Evolutionary conservation across 2,888 invertebrate genomes (phyloP), one percentile per base, ranked within the genome.

Genomic region (Synergus itoensis): DNA sequence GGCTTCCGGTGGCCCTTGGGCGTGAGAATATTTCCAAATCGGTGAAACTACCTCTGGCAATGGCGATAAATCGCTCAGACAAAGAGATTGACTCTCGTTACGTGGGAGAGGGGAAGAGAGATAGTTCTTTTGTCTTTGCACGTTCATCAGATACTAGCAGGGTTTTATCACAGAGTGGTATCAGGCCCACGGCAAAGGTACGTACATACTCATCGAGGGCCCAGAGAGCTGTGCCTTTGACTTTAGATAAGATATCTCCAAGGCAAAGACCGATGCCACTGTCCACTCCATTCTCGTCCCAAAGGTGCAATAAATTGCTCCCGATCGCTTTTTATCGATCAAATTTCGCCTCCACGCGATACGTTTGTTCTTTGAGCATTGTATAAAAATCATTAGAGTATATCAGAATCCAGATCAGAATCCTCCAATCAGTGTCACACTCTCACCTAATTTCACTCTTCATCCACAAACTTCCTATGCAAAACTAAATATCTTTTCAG

Each of bases 231-330:
- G 86, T 88, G 89, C 89, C 88, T 57, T 57, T 57, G 57, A n/a
- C 36, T 36, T 88, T 87, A 89, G 91, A 91, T 91, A 91, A 90
- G 90, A 87, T 91, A 91, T 91, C 90, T 90, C 82, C 81, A 80
- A 84, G 87, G 85, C 86, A 88, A 83, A 86, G 89, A 89, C 89
- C 89, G 88, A 89, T 90, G 88, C 89, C 90, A 88, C 88, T 89
- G 88, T 89, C 89, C 88, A 89, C 90, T 87, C 84, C 83, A 85
- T 83, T 84, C 85, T 86, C 86, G 84, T 87, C 86, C 87, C 86
- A 90, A 87, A 89, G 88, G 86, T 86, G 87, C 87, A 89, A 92
- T 92, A 91, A 92, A 92, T 92, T 90, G 90, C 90, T 87, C 88
- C 83, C 84, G 87, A 90, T 91, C 89, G 88, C 88, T 89, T 90